Conservation (phyloP, 2,888 invertebrate genomes). For the Leucophora obtusa region DNA sequence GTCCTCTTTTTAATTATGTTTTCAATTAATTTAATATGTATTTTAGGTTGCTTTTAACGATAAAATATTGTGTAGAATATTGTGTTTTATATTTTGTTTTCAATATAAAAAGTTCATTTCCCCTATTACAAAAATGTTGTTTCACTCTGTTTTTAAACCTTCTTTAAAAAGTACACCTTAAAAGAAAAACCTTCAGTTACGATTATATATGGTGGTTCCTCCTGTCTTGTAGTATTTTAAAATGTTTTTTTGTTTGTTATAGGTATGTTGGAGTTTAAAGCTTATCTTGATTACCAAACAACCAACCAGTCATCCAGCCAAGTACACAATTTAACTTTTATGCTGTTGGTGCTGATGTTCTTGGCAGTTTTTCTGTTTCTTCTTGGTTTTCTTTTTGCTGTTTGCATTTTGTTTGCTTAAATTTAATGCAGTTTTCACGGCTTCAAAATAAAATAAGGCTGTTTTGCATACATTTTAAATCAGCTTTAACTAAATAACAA, state of each 20-base stretch:
- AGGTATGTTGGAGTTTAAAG: conserved; percentile 53
- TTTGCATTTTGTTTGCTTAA: conserved; percentile 21
- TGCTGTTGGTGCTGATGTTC: conserved; percentile 32
- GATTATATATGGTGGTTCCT: conserved; percentile 27
- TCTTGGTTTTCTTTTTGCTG: conserved; percentile 10
- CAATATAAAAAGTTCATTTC: too few species aligned
- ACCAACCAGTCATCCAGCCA: conserved; percentile 15
- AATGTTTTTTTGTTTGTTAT: conserved; percentile 3
- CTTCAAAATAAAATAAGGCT: conserved; percentile 44
- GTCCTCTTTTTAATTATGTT: too few species aligned
- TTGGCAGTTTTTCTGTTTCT: conserved; percentile 50
- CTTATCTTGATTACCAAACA: conserved; percentile 55
- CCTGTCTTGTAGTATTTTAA: conserved; percentile 21
- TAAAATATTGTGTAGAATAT: too few species aligned
- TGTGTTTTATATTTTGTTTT: too few species aligned
- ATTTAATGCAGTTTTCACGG: conserved; percentile 63
- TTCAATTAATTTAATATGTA: too few species aligned
- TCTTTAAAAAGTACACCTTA: conserved; percentile 36
- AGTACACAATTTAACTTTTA: conserved; percentile 7
- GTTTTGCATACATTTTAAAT: conserved; percentile 56
- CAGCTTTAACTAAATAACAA: conserved; percentile 1
- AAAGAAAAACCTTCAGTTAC: conserved; percentile 8
- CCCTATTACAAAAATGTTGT: background rate
- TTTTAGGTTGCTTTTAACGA: too few species aligned
- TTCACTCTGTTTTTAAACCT: conserved; percentile 28